Conservation (phyloP, 2,113 vertebrate species). For the Uria lomvia region DNA sequence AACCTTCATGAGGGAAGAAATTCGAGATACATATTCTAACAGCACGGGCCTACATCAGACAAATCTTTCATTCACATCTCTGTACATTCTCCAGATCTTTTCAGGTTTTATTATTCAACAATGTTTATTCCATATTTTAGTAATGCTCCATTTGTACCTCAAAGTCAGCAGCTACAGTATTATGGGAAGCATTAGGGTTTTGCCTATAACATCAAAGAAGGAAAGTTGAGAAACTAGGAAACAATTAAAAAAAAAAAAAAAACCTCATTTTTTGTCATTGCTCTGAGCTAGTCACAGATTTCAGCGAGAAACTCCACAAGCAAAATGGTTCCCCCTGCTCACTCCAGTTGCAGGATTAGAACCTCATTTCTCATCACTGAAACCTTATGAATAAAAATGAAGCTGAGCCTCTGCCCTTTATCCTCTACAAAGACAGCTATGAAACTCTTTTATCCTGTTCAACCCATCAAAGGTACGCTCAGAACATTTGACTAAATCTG, state of each 20-base stretch:
- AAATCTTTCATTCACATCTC: neutral
- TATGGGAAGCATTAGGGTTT: neutral
- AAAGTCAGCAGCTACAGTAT: neutral
- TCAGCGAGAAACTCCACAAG: neutral
- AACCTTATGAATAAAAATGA: slow-evolving; percentile 60
- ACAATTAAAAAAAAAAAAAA: too few relatives aligned
- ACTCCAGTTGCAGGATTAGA: slow-evolving; percentile 12
- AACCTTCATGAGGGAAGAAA: neutral
- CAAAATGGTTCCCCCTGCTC: neutral
- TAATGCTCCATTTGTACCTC: neutral
- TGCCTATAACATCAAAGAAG: neutral
- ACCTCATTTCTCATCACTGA: neutral
- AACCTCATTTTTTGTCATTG: neutral
- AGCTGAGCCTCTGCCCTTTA: slow-evolving; percentile 47
- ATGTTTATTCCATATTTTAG: neutral
- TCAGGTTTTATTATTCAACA: neutral
- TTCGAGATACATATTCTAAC: neutral
- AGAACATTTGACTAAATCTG: slow-evolving; percentile 50
- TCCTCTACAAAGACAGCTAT: slow-evolving; percentile 43
- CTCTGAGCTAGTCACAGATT: neutral
- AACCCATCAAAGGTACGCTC: slow-evolving; percentile 41
- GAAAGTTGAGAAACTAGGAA: neutral
- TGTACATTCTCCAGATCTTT: neutral
- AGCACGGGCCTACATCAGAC: neutral
- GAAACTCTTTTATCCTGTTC: slow-evolving; percentile 53